phyloP scores from a whole-genome alignment of 2,888 invertebrate species.

The Tigriopus californicus region DNA sequence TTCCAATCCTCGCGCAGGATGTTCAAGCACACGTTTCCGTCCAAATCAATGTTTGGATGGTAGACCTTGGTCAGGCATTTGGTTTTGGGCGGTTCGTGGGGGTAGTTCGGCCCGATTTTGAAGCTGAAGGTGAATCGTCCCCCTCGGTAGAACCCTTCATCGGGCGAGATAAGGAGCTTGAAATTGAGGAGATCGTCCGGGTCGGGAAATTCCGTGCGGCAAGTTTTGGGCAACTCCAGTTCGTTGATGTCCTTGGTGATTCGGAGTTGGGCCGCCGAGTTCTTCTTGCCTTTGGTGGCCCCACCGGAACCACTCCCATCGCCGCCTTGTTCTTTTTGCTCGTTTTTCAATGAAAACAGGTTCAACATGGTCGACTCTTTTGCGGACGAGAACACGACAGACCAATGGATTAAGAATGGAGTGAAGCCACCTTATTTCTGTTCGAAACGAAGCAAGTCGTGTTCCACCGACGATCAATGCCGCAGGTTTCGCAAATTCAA shows the following conservation, averaged over 20 bases:
- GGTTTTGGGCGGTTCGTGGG: slow-evolving; percentile 87
- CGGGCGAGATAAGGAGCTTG: slow-evolving; percentile 85
- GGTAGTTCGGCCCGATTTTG: slow-evolving; percentile 92
- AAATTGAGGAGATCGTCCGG: slow-evolving; percentile 88
- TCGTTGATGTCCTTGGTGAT: slow-evolving; percentile 98
- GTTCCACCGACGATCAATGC: no score
- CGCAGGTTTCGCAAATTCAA: no score
- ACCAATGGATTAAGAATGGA: no score
- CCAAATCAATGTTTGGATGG: slow-evolving; percentile 94
- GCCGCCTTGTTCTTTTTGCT: slow-evolving; percentile 89
- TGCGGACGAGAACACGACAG: no score
- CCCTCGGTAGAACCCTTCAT: slow-evolving; percentile 89
- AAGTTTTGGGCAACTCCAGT: slow-evolving; percentile 88
- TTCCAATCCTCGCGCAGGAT: slow-evolving; percentile 98
- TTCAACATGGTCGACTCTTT: slow-evolving; percentile 91
- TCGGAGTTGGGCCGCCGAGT: slow-evolving; percentile 87
- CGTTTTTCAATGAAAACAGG: slow-evolving; percentile 92
- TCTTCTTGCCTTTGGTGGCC: slow-evolving; percentile 62
- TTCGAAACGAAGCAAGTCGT: no score
- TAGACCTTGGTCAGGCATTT: slow-evolving; percentile 43
- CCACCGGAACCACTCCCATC: slow-evolving; percentile 32
- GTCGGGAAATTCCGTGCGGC: slow-evolving; percentile 86
- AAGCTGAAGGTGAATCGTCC: slow-evolving; percentile 92
- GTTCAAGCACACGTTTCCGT: slow-evolving; percentile 93
- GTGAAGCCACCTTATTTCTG: no score